Conservation (phyloP, 2,797 vertebrate species). For the Darevskia nairensis region DNA sequence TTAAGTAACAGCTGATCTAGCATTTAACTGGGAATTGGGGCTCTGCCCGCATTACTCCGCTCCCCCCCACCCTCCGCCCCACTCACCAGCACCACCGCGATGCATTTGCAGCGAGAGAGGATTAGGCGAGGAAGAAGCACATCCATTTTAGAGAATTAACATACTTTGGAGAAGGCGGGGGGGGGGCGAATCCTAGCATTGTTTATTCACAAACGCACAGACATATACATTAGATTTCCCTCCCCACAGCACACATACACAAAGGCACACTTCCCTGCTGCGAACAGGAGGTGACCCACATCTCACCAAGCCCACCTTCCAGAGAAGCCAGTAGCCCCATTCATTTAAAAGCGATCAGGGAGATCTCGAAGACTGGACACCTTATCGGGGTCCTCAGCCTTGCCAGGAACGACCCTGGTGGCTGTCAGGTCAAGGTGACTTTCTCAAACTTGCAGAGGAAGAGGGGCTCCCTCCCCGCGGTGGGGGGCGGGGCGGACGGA, state of each 20-base stretch:
- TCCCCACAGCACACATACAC: background rate
- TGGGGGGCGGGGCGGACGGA: background rate
- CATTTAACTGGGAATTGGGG: constrained; percentile 38
- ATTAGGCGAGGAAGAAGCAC: background rate
- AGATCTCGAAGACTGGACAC: too few species aligned
- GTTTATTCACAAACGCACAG: background rate
- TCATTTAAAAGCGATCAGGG: background rate
- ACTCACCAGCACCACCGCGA: background rate
- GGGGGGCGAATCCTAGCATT: background rate
- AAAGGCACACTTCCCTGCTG: constrained; percentile 28
- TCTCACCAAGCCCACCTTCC: background rate
- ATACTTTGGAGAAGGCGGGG: constrained; percentile 7
- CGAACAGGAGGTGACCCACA: too few species aligned
- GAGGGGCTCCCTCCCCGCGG: too few species aligned
- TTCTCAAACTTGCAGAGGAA: background rate
- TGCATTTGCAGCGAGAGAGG: constrained; percentile 53
- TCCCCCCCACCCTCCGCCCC: background rate
- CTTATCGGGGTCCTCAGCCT: too few species aligned
- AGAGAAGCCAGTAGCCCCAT: background rate
- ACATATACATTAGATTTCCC: constrained; percentile 10
- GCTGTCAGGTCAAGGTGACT: background rate
- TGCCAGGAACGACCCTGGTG: background rate
- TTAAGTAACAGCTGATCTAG: constrained; percentile 60
- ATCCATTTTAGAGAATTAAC: constrained; percentile 72
- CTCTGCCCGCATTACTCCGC: background rate